These are phyloP conservation scores for Samia ricini DNA, from an alignment of 1,140 invertebrate species.

Conservation along the genomic window DNA sequence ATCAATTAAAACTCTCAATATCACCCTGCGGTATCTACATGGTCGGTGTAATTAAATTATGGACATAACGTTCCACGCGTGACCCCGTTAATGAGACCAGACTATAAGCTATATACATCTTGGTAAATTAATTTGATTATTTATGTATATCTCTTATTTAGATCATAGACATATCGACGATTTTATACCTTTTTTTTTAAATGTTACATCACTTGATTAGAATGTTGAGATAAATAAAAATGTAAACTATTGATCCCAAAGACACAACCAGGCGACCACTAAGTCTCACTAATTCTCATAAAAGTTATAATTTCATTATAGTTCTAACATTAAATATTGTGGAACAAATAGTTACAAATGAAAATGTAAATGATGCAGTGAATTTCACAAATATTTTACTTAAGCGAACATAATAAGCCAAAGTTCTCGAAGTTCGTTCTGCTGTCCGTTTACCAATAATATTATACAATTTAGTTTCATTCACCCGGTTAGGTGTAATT, in stretches of 20 bases:
- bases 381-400: too few relatives aligned
- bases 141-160: conserved; percentile 19
- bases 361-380: too few relatives aligned
- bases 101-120: conserved; percentile 44
- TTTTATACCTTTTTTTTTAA: background rate
- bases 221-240: too few relatives aligned
- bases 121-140: conserved; percentile 54
- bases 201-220: too few relatives aligned
- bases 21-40: background rate
- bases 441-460: background rate
- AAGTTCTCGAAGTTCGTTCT: background rate
- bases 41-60: conserved; percentile 32
- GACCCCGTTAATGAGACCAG: conserved; percentile 40
- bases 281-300: too few relatives aligned
- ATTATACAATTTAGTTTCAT: background rate
- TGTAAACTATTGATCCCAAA: too few relatives aligned
- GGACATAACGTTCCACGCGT: conserved; percentile 35
- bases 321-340: too few relatives aligned
- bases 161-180: background rate
- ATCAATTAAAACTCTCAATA: background rate
- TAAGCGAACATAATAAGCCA: too few relatives aligned
- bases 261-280: too few relatives aligned
- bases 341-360: too few relatives aligned
- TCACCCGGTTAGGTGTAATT: background rate
- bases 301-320: too few relatives aligned